Percentiles rank a stretch among this genome's conserved stretches.
phyloP scores from a whole-genome alignment of 2,113 vertebrate genomes.

The Phrynosoma platyrhinos region DNA sequence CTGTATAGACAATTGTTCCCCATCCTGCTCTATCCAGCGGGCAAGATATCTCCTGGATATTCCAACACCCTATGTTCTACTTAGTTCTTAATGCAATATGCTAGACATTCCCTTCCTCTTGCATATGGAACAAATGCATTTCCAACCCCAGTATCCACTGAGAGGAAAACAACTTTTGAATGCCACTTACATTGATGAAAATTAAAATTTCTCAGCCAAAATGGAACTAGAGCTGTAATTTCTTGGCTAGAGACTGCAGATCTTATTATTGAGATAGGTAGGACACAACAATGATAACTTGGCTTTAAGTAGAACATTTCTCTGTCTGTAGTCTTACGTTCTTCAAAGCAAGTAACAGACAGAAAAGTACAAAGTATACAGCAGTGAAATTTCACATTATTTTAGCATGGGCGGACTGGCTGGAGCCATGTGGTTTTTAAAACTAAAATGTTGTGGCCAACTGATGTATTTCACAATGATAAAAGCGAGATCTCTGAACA shows the following conservation, averaged over 20 bases:
- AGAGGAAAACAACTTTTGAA: background rate
- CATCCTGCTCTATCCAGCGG: too few relatives aligned
- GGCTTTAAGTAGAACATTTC: too few relatives aligned
- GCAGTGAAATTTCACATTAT: background rate
- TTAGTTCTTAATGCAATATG: background rate
- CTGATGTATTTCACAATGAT: background rate
- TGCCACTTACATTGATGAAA: background rate
- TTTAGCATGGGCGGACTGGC: background rate
- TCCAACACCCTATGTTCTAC: too few relatives aligned
- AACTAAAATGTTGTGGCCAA: background rate
- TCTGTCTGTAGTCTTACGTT: background rate
- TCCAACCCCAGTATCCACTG: background rate
- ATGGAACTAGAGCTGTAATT: background rate
- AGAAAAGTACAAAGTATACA: background rate
- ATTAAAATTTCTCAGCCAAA: background rate
- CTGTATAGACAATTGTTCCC: too few relatives aligned
- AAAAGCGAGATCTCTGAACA: background rate
- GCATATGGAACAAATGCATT: background rate
- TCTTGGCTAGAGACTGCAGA: background rate
- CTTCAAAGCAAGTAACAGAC: background rate
- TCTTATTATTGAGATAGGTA: background rate
- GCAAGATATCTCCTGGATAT: too few relatives aligned
- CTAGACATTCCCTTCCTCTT: slow-evolving; percentile 9
- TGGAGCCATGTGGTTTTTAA: background rate
- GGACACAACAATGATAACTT: background rate